phyloP scores from a whole-genome alignment of 1,140 invertebrate genomes.

The Agrilus planipennis region DNA sequence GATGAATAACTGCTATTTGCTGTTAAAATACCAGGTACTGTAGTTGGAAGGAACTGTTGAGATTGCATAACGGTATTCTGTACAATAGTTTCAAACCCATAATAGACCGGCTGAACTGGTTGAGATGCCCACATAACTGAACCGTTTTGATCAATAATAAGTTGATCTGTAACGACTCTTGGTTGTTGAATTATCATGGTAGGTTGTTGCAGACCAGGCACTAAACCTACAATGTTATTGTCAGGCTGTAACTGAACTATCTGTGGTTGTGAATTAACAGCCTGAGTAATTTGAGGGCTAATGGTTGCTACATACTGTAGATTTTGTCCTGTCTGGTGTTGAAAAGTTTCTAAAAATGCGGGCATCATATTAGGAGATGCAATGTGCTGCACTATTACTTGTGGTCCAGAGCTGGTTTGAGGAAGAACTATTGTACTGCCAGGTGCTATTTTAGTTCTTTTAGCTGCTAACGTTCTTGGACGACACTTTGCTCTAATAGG shows the following conservation, averaged over 20 bases:
- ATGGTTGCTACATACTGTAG: constrained; percentile 60
- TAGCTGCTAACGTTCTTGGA: constrained; percentile 19
- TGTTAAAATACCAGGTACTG: constrained; percentile 61
- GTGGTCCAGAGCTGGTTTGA: constrained; percentile 38
- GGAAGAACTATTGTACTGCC: constrained; percentile 11
- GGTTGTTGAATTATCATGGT: constrained; percentile 30
- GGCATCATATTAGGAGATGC: constrained; percentile 53
- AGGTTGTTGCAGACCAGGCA: constrained; percentile 51
- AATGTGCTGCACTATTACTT: constrained; percentile 49
- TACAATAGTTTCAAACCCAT: constrained; percentile 70
- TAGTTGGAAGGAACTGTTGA: constrained; percentile 65
- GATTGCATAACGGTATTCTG: constrained; percentile 77
- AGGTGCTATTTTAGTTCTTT: constrained; percentile 8
- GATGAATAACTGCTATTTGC: constrained; percentile 67
- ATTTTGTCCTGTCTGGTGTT: constrained; percentile 51
- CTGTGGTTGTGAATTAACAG: constrained; percentile 18
- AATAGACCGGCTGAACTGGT: constrained; percentile 56
- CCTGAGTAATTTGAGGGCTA: constrained; percentile 37
- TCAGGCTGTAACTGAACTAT: constrained; percentile 40
- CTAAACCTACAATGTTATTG: constrained; percentile 50
- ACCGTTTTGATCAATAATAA: constrained; percentile 30
- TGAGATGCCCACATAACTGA: constrained; percentile 28
- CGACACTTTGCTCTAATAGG: constrained; percentile 14
- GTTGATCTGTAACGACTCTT: constrained; percentile 23
- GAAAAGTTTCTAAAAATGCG: constrained; percentile 52